Evolutionary conservation across 2,888 invertebrate species (phyloP).

Genomic region (Scaptomyza polygonia): DNA sequence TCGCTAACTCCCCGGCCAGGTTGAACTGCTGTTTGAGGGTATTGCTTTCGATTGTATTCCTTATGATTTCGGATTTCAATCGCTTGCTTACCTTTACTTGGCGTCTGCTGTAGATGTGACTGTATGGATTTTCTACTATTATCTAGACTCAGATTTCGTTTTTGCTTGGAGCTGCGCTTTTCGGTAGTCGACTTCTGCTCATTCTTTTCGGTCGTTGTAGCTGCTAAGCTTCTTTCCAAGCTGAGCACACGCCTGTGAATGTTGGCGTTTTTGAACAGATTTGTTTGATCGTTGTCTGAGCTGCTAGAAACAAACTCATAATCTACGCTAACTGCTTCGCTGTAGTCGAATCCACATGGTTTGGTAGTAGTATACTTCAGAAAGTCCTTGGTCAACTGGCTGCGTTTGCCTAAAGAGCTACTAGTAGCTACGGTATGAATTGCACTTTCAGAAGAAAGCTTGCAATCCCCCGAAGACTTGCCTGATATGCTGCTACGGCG

Average conservation of each 20-base stretch:
- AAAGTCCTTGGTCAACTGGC: conserved; percentile 78
- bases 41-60: conserved; percentile 63
- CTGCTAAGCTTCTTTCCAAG: conserved; percentile 74
- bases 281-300: conserved; percentile 73
- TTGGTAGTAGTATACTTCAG: conserved; percentile 69
- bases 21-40: conserved; percentile 48
- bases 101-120: conserved; percentile 20
- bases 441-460: conserved; percentile 21
- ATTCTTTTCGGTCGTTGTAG: conserved; percentile 43
- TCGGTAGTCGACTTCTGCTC: conserved; percentile 63
- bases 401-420: conserved; percentile 76
- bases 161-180: conserved; percentile 81
- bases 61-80: conserved; percentile 30
- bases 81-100: conserved; percentile 28
- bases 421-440: conserved; percentile 46
- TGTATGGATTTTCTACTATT: conserved; percentile 61
- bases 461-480: conserved; percentile 50
- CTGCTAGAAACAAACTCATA: conserved; percentile 77
- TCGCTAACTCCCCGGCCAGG: conserved; percentile 28
- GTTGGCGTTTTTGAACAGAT: conserved; percentile 53
- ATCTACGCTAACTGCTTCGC: conserved; percentile 15
- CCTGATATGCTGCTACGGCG: conserved; percentile 71
- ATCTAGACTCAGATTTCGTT: conserved; percentile 81
- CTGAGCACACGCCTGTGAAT: conserved; percentile 80
- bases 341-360: conserved; percentile 52